Conservation (phyloP, 2,888 invertebrate genomes). For the Eudasyphora cyanicolor region DNA sequence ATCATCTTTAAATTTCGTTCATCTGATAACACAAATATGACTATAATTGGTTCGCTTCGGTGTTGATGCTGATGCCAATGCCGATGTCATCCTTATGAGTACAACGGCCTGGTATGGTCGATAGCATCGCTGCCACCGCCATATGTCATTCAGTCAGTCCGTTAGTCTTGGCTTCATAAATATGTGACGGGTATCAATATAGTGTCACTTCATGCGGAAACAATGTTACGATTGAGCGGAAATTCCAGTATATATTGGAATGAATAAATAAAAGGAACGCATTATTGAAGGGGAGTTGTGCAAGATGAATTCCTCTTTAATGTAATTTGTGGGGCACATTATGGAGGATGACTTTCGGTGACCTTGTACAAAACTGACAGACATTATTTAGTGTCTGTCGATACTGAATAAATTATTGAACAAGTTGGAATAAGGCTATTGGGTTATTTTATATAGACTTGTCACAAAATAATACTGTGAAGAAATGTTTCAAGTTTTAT, state of each 20-base stretch:
- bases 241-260: slow-evolving; percentile 13
- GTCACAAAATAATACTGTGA: no score
- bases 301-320: neutral
- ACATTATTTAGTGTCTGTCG: no score
- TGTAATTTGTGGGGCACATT: slow-evolving; percentile 1
- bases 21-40: slow-evolving; percentile 29
- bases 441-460: no score
- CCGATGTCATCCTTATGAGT: neutral
- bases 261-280: neutral
- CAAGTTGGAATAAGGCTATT: no score
- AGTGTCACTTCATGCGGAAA: slow-evolving; percentile 27
- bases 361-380: slow-evolving; percentile 7
- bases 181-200: slow-evolving; percentile 28
- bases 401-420: no score
- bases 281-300: neutral
- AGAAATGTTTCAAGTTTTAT: no score
- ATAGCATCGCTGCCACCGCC: neutral
- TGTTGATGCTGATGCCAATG: slow-evolving; percentile 15
- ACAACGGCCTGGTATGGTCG: neutral
- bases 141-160: neutral
- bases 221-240: slow-evolving; percentile 25
- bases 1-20: slow-evolving; percentile 30
- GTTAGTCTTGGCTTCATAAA: slow-evolving; percentile 19
- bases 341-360: neutral
- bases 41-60: slow-evolving; percentile 18